These are phyloP conservation scores for Anguilla anguilla DNA, from an alignment of 2,797 vertebrate genomes.

Conservation along the genomic window DNA sequence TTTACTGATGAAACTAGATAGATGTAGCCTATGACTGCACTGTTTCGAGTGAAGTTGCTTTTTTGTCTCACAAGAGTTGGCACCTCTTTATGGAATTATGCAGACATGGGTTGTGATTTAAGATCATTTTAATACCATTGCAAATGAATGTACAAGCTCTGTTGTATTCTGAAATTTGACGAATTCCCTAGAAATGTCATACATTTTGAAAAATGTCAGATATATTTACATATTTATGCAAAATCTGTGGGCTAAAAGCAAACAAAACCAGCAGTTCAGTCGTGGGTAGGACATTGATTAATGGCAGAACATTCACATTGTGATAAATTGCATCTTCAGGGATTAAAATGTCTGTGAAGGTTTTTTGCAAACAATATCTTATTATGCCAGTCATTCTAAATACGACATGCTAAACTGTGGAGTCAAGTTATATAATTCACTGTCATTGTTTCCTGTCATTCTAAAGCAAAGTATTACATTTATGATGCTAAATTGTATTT, in stretches of 20 bases:
- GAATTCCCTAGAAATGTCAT: neutral
- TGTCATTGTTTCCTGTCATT: neutral
- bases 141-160: neutral
- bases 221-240: neutral
- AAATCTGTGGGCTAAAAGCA: neutral
- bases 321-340: conserved; percentile 15
- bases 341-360: conserved; percentile 1
- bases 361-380: conserved; percentile 3
- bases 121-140: neutral
- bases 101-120: neutral
- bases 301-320: neutral
- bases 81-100: neutral
- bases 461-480: neutral
- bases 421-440: neutral
- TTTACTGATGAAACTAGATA: no score
- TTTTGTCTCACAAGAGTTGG: no score
- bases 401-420: neutral
- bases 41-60: no score
- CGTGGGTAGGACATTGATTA: neutral
- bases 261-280: neutral
- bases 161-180: neutral
- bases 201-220: neutral
- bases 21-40: no score
- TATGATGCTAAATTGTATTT: neutral
- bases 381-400: conserved; percentile 12